phyloP scores from a whole-genome alignment of 2,797 vertebrate species.

The Gallirallus australis region DNA sequence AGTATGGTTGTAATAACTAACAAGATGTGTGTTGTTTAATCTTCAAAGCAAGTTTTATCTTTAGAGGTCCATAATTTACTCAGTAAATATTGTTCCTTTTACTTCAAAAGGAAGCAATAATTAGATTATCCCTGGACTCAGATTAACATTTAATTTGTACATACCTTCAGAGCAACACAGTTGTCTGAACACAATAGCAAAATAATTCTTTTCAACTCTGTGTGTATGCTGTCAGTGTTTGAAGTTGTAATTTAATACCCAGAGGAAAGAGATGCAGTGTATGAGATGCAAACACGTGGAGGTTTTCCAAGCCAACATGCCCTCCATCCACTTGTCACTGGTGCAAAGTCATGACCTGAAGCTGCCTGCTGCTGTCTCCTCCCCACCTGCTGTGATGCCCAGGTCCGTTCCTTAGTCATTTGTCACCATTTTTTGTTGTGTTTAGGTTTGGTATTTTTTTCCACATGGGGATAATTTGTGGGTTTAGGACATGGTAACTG shows the following conservation, averaged over 20 bases:
- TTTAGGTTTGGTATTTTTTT: background rate
- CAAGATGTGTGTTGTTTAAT: conserved; percentile 56
- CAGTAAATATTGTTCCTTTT: conserved; percentile 57
- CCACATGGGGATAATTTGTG: background rate
- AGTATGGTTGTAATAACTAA: conserved; percentile 23
- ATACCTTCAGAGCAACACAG: conserved; percentile 29
- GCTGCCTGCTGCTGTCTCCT: background rate
- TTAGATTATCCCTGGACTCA: conserved; percentile 59
- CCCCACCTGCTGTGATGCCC: background rate
- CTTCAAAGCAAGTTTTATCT: conserved; percentile 71
- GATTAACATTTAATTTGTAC: conserved; percentile 60
- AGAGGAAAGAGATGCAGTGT: background rate
- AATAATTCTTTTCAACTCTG: conserved; percentile 43
- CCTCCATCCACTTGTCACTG: background rate
- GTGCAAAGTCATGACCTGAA: background rate
- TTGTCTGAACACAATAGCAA: conserved; percentile 40
- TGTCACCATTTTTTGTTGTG: too few species aligned
- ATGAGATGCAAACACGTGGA: background rate
- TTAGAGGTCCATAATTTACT: conserved; percentile 57
- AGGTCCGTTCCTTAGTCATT: background rate
- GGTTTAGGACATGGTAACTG: background rate
- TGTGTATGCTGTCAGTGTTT: background rate
- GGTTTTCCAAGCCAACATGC: background rate
- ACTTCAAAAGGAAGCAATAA: conserved; percentile 72
- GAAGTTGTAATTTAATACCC: conserved; percentile 34